phyloP scores from a whole-genome alignment of 1,140 invertebrate species.

The Cataglyphis hispanica region DNA sequence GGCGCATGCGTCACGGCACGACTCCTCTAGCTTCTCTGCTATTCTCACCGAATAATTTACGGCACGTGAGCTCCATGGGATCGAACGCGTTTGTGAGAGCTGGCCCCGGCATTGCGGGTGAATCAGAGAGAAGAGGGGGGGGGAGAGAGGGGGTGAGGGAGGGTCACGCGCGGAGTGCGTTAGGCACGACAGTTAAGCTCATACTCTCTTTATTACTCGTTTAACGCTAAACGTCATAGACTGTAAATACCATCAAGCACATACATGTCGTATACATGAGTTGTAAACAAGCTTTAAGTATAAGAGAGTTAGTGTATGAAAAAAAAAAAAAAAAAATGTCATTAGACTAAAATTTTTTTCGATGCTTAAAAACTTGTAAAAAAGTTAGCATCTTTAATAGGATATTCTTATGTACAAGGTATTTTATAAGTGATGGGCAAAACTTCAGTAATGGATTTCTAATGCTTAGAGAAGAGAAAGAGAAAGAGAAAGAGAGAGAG shows the following conservation, averaged over 20 bases:
- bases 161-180: slow-evolving; percentile 40
- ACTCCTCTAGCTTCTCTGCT: slow-evolving; percentile 71
- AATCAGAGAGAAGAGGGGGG: slow-evolving; percentile 59
- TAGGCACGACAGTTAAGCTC: not conserved
- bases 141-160: not conserved
- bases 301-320: not conserved
- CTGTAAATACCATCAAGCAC: not conserved
- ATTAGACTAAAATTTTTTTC: not conserved
- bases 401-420: too few species aligned
- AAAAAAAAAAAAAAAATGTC: not conserved
- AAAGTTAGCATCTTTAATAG: not conserved
- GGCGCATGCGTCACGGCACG: slow-evolving; percentile 73
- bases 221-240: slow-evolving; percentile 18
- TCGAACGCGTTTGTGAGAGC: slow-evolving; percentile 70
- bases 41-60: slow-evolving; percentile 76
- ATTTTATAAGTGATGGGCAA: too few species aligned
- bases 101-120: slow-evolving; percentile 64
- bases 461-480: too few species aligned
- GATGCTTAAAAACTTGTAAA: not conserved
- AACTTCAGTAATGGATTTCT: too few species aligned
- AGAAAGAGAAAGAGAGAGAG: too few species aligned
- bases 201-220: slow-evolving; percentile 46
- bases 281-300: not conserved
- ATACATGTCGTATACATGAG: not conserved
- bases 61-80: slow-evolving; percentile 74